A percentile compares a stretch with the other conserved stretches of the same genome.
phyloP scores from a whole-genome alignment of 2,797 vertebrate species.

The Phoebastria nigripes region DNA sequence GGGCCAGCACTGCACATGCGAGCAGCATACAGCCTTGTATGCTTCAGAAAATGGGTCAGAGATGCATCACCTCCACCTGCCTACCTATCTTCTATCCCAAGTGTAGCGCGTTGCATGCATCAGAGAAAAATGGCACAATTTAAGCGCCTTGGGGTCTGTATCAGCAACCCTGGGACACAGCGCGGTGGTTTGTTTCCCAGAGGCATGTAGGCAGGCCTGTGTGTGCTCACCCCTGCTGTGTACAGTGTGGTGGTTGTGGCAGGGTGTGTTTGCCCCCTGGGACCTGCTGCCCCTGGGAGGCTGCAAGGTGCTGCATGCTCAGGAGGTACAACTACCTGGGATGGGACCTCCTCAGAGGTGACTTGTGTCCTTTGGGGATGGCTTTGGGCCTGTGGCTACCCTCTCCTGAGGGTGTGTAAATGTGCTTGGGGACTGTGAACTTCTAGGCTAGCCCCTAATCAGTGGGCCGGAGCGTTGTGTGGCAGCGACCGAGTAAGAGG shows the following conservation, averaged over 20 bases:
- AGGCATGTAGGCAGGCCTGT: accelerated
- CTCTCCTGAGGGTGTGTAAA: background rate
- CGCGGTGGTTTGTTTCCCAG: accelerated
- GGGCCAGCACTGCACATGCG: background rate
- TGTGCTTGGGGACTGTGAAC: accelerated
- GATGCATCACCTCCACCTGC: background rate
- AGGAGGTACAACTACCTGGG: accelerated
- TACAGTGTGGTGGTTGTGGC: accelerated
- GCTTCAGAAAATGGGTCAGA: background rate
- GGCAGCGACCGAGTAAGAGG: background rate
- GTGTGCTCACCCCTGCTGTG: accelerated
- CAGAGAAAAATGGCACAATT: background rate
- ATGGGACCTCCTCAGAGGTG: background rate
- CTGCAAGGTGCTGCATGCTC: background rate
- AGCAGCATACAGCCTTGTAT: background rate
- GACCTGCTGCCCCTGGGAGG: background rate
- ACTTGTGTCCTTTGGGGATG: background rate
- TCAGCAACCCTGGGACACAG: background rate
- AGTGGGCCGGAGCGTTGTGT: too few species aligned
- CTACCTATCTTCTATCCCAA: background rate
- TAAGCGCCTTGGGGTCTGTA: background rate
- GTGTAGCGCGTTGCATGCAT: accelerated
- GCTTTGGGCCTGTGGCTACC: background rate
- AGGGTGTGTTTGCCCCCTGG: background rate
- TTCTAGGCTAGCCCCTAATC: background rate